Percentiles rank a stretch among this genome's conserved stretches.
These are phyloP conservation scores for Eulemur rufifrons DNA, from an alignment of 2,113 vertebrate genomes.

Conservation along the genomic window DNA sequence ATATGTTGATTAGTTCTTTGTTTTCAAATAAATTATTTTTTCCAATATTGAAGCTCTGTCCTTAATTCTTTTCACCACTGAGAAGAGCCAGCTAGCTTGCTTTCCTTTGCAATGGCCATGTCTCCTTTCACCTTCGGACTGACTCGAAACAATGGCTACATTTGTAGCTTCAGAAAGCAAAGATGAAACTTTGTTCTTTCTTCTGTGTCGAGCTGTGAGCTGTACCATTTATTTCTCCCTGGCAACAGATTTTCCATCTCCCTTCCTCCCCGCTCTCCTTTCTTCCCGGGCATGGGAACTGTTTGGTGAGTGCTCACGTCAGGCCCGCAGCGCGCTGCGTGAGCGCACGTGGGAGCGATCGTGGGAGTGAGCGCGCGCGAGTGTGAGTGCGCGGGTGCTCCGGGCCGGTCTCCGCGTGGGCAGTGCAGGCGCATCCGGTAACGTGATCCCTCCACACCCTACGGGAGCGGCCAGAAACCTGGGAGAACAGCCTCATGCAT, in stretches of 20 bases:
- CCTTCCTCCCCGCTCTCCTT: slow-evolving; percentile 59
- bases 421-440: slow-evolving; percentile 86
- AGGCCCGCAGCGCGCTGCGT: slow-evolving; percentile 81
- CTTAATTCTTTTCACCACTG: not conserved
- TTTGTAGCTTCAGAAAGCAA: slow-evolving; percentile 76
- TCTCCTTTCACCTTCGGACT: slow-evolving; percentile 72
- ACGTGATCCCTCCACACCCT: slow-evolving; percentile 86
- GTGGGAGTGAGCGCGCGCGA: not conserved
- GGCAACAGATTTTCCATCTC: slow-evolving; percentile 84
- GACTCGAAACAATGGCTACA: slow-evolving; percentile 72
- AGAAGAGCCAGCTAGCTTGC: slow-evolving; percentile 39
- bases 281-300: slow-evolving; percentile 83
- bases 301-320: slow-evolving; percentile 79
- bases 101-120: slow-evolving; percentile 71
- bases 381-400: slow-evolving; percentile 85
- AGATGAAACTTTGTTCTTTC: slow-evolving; percentile 82
- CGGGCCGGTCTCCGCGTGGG: slow-evolving; percentile 79
- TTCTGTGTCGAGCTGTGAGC: slow-evolving; percentile 76
- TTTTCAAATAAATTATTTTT: not conserved
- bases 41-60: not conserved
- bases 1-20: not conserved
- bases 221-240: slow-evolving; percentile 82
- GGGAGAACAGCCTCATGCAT: slow-evolving; percentile 85
- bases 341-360: not conserved
- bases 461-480: slow-evolving; percentile 84